Conservation (phyloP, 2,888 invertebrate genomes). For the Patella depressa region DNA sequence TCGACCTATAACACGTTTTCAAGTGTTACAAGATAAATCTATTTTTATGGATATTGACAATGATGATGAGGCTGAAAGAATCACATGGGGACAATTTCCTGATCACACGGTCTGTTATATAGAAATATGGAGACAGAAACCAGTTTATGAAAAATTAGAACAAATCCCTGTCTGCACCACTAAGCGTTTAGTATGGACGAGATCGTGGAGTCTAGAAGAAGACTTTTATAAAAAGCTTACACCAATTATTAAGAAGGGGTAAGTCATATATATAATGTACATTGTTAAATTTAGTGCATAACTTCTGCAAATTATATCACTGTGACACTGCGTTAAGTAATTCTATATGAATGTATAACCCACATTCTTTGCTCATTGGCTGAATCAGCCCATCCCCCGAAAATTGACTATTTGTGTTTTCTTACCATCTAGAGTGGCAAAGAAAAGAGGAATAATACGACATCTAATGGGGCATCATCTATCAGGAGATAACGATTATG, state of each 20-base stretch:
- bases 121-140: conserved; percentile 54
- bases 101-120: conserved; percentile 56
- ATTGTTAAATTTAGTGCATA: too few species aligned
- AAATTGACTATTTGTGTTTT: too few species aligned
- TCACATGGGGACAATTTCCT: conserved; percentile 54
- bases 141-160: conserved; percentile 58
- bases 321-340: too few species aligned
- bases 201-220: conserved; percentile 59
- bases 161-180: conserved; percentile 58
- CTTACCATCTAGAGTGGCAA: conserved; percentile 46
- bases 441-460: conserved; percentile 57
- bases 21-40: conserved; percentile 47
- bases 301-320: too few species aligned
- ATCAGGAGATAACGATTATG: conserved; percentile 56
- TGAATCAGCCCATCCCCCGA: too few species aligned
- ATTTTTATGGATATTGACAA: conserved; percentile 57
- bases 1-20: conserved; percentile 57
- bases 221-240: conserved; percentile 60
- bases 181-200: conserved; percentile 55
- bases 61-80: conserved; percentile 55
- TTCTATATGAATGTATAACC: too few species aligned
- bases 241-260: conserved; percentile 64
- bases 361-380: too few species aligned
- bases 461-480: conserved; percentile 63
- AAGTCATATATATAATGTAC: not conserved